Evolutionary conservation across 1,140 invertebrate species (phyloP).

Genomic region (Caenorhabditis inopinata): DNA sequence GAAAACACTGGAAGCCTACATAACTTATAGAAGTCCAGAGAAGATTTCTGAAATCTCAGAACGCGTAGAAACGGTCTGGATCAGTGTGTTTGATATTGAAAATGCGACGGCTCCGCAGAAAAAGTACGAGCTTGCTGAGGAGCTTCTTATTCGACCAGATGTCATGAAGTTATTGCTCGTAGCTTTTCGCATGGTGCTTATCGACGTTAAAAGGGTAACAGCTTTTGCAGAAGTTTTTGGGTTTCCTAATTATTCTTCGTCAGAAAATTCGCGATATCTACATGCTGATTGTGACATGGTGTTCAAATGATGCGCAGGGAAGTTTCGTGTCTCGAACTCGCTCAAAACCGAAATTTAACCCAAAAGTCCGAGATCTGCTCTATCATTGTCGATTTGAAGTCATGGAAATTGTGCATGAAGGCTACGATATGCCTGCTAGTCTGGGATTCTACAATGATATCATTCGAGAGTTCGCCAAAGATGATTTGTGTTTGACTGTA

Average conservation of each 20-base stretch:
- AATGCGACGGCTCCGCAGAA: not conserved
- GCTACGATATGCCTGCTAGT: not conserved
- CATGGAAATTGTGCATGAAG: not conserved
- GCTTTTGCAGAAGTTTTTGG: no score
- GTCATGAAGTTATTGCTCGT: not conserved
- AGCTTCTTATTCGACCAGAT: not conserved
- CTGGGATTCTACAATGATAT: not conserved
- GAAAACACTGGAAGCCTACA: no score
- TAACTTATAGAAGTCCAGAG: no score
- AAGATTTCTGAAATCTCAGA: not conserved
- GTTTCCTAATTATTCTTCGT: not conserved
- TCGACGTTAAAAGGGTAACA: not conserved
- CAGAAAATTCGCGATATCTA: not conserved
- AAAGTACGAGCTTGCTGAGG: not conserved
- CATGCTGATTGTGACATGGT: not conserved
- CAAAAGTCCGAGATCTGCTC: not conserved
- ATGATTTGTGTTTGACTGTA: not conserved
- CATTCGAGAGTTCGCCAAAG: not conserved
- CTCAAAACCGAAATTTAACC: not conserved
- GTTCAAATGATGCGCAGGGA: not conserved
- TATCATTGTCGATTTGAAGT: not conserved
- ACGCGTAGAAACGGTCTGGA: not conserved
- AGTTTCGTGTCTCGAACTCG: not conserved
- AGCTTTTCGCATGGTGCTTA: not conserved
- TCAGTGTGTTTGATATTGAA: not conserved